These are phyloP conservation scores for Shargacucullia verbasci DNA, from an alignment of 2,888 invertebrate species.

Conservation along the genomic window DNA sequence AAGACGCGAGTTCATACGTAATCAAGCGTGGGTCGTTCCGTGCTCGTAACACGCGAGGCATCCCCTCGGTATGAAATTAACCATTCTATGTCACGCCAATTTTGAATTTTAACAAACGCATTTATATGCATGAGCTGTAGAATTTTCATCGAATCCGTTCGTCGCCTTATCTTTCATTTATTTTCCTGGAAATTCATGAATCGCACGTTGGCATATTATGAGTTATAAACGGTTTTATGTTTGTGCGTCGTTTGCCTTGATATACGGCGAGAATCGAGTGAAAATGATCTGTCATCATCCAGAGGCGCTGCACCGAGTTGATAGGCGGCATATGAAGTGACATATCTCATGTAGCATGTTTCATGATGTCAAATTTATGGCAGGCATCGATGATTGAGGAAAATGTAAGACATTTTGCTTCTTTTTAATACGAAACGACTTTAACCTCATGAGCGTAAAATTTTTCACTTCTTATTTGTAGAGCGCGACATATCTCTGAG, in stretches of 20 bases:
- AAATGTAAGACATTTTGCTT: slow-evolving; percentile 1
- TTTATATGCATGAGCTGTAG: slow-evolving; percentile 75
- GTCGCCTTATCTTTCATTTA: slow-evolving; percentile 69
- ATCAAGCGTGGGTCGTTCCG: slow-evolving; percentile 19
- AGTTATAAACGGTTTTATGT: slow-evolving; percentile 68
- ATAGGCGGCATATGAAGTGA: slow-evolving; percentile 25
- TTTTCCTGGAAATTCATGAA: slow-evolving; percentile 71
- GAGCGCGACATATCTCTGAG: too few species aligned
- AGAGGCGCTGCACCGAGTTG: slow-evolving; percentile 19
- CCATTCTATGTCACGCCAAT: slow-evolving; percentile 59
- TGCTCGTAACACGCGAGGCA: slow-evolving; percentile 9
- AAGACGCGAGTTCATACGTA: slow-evolving; percentile 23
- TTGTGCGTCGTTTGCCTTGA: slow-evolving; percentile 29
- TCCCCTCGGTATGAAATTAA: slow-evolving; percentile 50
- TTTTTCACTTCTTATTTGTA: neutral
- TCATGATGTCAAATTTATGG: slow-evolving; percentile 10
- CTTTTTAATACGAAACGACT: neutral
- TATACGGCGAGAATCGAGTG: slow-evolving; percentile 24
- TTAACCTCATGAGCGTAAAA: neutral
- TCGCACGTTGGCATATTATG: slow-evolving; percentile 66
- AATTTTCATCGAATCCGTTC: slow-evolving; percentile 67
- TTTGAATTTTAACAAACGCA: slow-evolving; percentile 73
- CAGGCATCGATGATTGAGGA: slow-evolving; percentile 5
- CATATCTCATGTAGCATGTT: slow-evolving; percentile 10
- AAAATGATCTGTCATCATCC: slow-evolving; percentile 26